A percentile compares a stretch with the other conserved stretches of the same genome.
These are phyloP conservation scores for Neostethus bicornis DNA, from an alignment of 2,797 vertebrate species.

Conservation along the genomic window DNA sequence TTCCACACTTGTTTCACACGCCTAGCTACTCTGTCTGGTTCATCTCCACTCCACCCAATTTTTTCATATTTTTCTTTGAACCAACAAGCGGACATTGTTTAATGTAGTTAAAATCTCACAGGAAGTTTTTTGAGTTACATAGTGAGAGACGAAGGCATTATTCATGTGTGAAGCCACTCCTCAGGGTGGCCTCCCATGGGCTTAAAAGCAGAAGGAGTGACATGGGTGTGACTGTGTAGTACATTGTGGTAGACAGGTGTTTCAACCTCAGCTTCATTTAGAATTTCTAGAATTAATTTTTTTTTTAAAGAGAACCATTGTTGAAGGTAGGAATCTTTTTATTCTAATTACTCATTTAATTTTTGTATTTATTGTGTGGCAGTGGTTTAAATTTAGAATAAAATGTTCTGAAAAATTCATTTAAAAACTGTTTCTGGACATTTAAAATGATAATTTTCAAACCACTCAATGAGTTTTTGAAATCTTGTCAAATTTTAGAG, in stretches of 20 bases:
- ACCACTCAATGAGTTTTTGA: no score
- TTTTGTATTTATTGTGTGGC: background rate
- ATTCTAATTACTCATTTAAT: background rate
- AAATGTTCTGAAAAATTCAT: background rate
- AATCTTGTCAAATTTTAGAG: no score
- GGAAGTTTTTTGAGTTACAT: slow-evolving; percentile 15
- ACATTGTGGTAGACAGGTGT: slow-evolving; percentile 37
- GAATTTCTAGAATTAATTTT: no score
- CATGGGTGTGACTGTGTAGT: slow-evolving; percentile 47
- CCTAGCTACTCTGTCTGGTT: slow-evolving; percentile 39
- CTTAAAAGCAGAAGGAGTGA: slow-evolving; percentile 64
- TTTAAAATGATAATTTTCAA: no score
- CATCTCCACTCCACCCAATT: slow-evolving; percentile 52
- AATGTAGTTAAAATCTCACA: background rate
- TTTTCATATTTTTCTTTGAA: slow-evolving; percentile 4
- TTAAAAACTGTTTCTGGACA: no score
- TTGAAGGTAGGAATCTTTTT: slow-evolving; percentile 50
- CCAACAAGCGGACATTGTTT: slow-evolving; percentile 2
- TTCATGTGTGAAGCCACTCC: slow-evolving; percentile 72
- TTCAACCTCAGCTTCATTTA: slow-evolving; percentile 2
- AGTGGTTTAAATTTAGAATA: background rate
- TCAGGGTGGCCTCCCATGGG: slow-evolving; percentile 59
- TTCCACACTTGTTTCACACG: slow-evolving; percentile 16
- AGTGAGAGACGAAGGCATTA: slow-evolving; percentile 17
- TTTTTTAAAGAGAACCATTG: background rate